Evolutionary conservation across 2,113 vertebrate genomes (phyloP).

Genomic region (Erythrolamprus reginae): DNA sequence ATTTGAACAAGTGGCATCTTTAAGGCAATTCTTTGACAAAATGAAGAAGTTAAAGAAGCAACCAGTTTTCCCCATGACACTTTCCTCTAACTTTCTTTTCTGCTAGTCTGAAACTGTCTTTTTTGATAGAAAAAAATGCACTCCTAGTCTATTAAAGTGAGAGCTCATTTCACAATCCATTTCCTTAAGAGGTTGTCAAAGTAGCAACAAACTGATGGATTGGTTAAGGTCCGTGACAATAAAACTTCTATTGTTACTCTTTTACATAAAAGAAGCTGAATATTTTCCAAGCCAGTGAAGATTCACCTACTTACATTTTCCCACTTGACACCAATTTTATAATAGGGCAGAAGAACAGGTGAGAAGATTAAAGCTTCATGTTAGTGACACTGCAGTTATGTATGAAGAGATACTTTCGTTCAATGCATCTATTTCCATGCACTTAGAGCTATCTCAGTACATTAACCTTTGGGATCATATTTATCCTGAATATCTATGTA

Average conservation of each 20-base stretch:
- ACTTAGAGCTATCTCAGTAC: constrained; percentile 34
- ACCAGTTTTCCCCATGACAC: constrained; percentile 11
- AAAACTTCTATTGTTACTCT: constrained; percentile 31
- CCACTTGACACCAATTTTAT: constrained; percentile 42
- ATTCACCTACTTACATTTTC: constrained; percentile 37
- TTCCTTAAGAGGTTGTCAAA: constrained; percentile 52
- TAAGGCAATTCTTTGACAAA: background rate
- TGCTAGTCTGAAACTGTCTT: constrained; percentile 18
- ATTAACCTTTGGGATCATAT: constrained; percentile 46
- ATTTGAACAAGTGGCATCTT: background rate
- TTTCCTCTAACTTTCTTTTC: constrained; percentile 3
- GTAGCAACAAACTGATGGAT: constrained; percentile 39
- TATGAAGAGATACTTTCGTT: constrained; percentile 42
- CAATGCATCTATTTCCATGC: constrained; percentile 48
- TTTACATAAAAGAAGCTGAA: background rate
- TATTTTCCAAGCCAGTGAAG: constrained; percentile 41
- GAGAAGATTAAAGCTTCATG: constrained; percentile 36
- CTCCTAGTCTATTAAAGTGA: constrained; percentile 19
- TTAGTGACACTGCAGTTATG: constrained; percentile 44
- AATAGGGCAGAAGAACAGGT: constrained; percentile 33
- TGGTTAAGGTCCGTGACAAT: constrained; percentile 44
- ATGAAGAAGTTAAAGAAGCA: background rate
- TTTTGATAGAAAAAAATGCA: background rate
- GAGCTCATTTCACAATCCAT: constrained; percentile 38
- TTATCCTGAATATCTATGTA: constrained; percentile 36